phyloP scores from a whole-genome alignment of 2,797 vertebrate species.

The Acipenser ruthenus region DNA sequence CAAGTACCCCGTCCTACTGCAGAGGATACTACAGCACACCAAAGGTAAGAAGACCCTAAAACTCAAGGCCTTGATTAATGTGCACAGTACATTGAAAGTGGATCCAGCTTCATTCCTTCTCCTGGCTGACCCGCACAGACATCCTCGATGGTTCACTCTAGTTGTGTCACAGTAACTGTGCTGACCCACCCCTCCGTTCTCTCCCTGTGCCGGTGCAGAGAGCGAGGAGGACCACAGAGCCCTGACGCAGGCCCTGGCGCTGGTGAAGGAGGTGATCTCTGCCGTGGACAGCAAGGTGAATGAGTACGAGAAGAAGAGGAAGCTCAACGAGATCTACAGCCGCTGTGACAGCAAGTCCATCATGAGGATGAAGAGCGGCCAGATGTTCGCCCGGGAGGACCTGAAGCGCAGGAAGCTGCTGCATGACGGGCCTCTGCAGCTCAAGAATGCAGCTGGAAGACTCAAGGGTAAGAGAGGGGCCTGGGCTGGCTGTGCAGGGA shows the following conservation, averaged over 20 bases:
- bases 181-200: not conserved
- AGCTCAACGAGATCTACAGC: slow-evolving; percentile 79
- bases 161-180: too few relatives aligned
- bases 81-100: not conserved
- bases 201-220: slow-evolving; percentile 49
- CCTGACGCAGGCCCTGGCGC: slow-evolving; percentile 67
- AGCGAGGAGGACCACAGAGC: slow-evolving; percentile 70
- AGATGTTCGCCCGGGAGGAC: slow-evolving; percentile 91
- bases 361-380: slow-evolving; percentile 89
- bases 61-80: not conserved
- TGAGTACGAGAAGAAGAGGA: slow-evolving; percentile 81
- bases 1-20: slow-evolving; percentile 90
- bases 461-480: slow-evolving; percentile 67
- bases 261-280: slow-evolving; percentile 79
- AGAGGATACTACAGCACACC: slow-evolving; percentile 85
- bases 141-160: too few relatives aligned
- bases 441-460: slow-evolving; percentile 72
- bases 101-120: not conserved
- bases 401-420: slow-evolving; percentile 78
- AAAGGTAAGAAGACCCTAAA: slow-evolving; percentile 60
- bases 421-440: slow-evolving; percentile 76
- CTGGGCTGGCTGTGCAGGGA: too few relatives aligned
- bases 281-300: slow-evolving; percentile 86
- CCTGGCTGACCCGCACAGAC: too few relatives aligned
- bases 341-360: slow-evolving; percentile 89